These are phyloP conservation scores for Drosophila sordidapex DNA, from an alignment of 2,888 invertebrate species.

Conservation along the genomic window DNA sequence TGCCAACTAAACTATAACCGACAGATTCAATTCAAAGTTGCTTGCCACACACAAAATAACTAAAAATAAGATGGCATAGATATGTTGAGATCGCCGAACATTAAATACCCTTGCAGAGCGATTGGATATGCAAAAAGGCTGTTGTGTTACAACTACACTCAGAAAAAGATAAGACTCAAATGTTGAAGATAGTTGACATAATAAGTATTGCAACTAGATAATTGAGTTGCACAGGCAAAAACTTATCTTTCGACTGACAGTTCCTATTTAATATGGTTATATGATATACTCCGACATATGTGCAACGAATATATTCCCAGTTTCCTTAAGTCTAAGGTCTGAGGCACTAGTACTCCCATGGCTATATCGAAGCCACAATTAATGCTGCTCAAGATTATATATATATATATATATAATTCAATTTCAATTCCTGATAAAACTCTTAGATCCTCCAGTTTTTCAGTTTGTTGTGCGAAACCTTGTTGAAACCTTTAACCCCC, in stretches of 20 bases:
- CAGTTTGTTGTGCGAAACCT: not conserved
- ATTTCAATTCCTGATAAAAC: not conserved
- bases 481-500: not conserved
- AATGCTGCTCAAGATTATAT: not conserved
- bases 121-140: not conserved
- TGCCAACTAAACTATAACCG: not conserved
- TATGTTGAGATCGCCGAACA: too few relatives aligned
- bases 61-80: too few relatives aligned
- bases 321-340: not conserved
- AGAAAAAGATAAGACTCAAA: not conserved
- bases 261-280: not conserved
- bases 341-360: not conserved
- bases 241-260: not conserved
- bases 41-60: not conserved
- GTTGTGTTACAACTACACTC: not conserved
- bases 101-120: not conserved
- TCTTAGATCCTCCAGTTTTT: not conserved
- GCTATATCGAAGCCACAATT: not conserved
- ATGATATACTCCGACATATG: not conserved
- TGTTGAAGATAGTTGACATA: too few relatives aligned
- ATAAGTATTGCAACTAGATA: not conserved
- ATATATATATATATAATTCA: too few relatives aligned
- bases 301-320: not conserved
- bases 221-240: not conserved
- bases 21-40: conserved; percentile 8